Base-by-base conservation (phyloP, 2,888 invertebrate species). In the Cataglyphis cursor region DNA sequence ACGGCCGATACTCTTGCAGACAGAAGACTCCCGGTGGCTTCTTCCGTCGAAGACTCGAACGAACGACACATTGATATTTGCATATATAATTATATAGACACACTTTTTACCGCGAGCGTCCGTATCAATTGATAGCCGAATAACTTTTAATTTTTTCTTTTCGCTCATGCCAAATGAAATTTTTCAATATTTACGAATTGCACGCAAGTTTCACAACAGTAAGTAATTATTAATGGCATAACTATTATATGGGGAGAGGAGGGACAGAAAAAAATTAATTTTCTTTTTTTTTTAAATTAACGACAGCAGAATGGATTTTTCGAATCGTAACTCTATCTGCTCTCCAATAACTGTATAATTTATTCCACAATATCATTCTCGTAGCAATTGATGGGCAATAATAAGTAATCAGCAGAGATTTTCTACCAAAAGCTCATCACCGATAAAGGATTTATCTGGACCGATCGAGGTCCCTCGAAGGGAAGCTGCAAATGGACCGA, bases 361-460 rank as follows among this genome's bases (percentile, higher is more conserved):
- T 21, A 68, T 8, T 35, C 21, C 35, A n/a, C 15, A 12, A 54
- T 51, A 18, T 41, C 21, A 65, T 59, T 59, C 41, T 59, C 41
- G 54, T 54, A 31, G 21, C 59, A 57, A 66, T 54, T 44, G 24
- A 28, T 3, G 24, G 12, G 12, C 48, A 70, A 80, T 61, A 70
- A 68, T 61, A 35, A 61, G 59, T 68, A 35, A 59, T 57, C 44
- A 24, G 10, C 38, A 9, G 44, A 31, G 54, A 48, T 68, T 31
- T 57, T 18, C 75, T 75, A 15, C 31, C 41, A 21, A 35, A 35
- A 57, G 21, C 15, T 28, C 31, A 18, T 44, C 57, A 38, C 12
- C 24, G 65, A 59, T 59, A 78, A 44, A 66, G 64, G 59, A 78
- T 78, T 78, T 78, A 78, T 78, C 68, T 31, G 44, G 68, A 35